Base-by-base conservation (phyloP, 2,113 vertebrate species). In the Solenodon paradoxus region DNA sequence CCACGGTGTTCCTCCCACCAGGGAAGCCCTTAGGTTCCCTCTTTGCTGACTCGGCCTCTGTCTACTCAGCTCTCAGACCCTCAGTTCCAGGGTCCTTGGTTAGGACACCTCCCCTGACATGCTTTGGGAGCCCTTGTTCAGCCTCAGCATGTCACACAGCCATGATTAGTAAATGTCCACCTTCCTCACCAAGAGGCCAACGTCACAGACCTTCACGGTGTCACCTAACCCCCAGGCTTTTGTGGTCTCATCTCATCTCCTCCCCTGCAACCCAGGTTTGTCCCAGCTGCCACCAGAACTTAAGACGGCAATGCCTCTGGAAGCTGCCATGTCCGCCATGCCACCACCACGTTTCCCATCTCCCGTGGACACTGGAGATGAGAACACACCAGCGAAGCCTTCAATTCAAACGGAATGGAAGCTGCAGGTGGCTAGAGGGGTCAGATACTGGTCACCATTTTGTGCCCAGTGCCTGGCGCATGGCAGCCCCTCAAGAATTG, bases 381-480 rank as follows among this genome's bases (percentile, higher is more conserved):
- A 8, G 45, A 24, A 32, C 11, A 32, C 51, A 38, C 20, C 32
- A 16, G n/a, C 16, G 17, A 2, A 24, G 42, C 32, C 40, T 77
- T 40, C 24, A 16, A 61, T n/a, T 20, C 26, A 35, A 1, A 47
- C 3, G 10, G 55, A 19, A 19, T n/a, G 38, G 38, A 12, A 49
- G 28, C 42, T 51, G 28, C 13, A 20, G 8, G 28, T 3, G 24
- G 53, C 22, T 30, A 38, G 63, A 47, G 30, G 22, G 24, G 30
- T 40, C 12, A 0, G 35, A 5, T 35, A 19, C 49, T 7, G 12
- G 3, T 45, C 20, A 16, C n/a, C 51, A 0, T 32, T 0, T 0
- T 12, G 45, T 35, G 45, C n/a, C 68, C 12, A 3, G 68, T 6
- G 1, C 16, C 45, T 0, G 9, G 40, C 40, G 19, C 15, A 30